Conservation (phyloP, 2,113 vertebrate species). For the Microtus richardsoni region DNA sequence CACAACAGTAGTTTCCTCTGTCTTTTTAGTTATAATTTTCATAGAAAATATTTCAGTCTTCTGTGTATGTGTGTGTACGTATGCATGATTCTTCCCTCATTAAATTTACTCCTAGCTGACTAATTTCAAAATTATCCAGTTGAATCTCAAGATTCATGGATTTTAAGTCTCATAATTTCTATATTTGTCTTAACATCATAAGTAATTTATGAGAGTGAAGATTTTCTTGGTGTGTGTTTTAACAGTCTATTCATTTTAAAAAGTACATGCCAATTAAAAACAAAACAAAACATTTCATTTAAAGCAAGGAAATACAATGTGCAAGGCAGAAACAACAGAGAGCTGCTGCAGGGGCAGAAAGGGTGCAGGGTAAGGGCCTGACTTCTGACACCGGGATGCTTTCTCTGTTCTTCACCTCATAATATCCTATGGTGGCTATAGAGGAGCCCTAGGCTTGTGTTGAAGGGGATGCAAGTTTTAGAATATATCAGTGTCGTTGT, state of each 20-base stretch:
- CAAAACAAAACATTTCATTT: not conserved
- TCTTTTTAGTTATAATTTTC: conserved; percentile 11
- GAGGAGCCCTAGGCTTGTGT: not conserved
- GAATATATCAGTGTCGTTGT: not conserved
- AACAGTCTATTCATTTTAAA: not conserved
- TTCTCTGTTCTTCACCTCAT: not conserved
- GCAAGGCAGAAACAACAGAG: not conserved
- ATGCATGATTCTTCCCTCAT: not conserved
- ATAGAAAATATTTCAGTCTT: conserved; percentile 36
- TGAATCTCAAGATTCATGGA: not conserved
- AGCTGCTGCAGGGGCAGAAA: not conserved
- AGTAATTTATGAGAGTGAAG: conserved; percentile 13
- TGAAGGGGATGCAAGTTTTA: not conserved
- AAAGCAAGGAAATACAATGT: not conserved
- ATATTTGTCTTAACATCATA: conserved; percentile 12
- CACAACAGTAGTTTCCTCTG: not conserved
- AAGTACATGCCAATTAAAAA: not conserved
- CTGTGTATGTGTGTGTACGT: not conserved
- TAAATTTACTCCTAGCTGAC: not conserved
- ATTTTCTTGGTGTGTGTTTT: not conserved
- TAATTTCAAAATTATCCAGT: not conserved
- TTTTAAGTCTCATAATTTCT: conserved; percentile 43
- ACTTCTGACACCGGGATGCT: not conserved
- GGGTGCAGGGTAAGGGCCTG: not conserved
- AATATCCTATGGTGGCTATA: not conserved